Evolutionary conservation across 2,888 invertebrate species (phyloP), one percentile per base, ranked within the genome.

Genomic region (Drosophila meridionalis): DNA sequence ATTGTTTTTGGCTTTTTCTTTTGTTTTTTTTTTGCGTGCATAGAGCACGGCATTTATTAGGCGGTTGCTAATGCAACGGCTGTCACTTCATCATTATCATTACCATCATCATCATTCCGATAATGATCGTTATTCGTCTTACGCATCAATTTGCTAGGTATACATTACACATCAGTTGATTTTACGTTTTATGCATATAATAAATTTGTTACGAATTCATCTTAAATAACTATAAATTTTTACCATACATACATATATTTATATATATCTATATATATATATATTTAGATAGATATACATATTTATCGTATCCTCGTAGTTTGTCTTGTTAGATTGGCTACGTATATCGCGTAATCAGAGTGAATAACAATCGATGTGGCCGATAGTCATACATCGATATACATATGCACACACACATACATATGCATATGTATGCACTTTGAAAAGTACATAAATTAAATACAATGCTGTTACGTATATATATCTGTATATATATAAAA

Each of bases 121-220:
- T 62, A 28, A 59, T 55, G 48, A 66, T 76, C 59, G 52, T 77
- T 63, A 60, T 56, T 73, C 64, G 58, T 73, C 73, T 76, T 76
- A 76, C 61, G 78, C 69, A 73, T 76, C 62, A 68, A 72, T 81
- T 70, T 62, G 76, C 85, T 85, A 83, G 85, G 82, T 84, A 80
- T 85, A 85, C 83, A 85, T 78, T 77, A 78, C 76, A 78, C 76
- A 87, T 84, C 76, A 84, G 85, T 87, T 84, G 67, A 78, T 62
- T 87, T 87, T 82, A 86, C 77, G 69, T 66, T 52, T 68, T 34
- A 78, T 74, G 60, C 56, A 60, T 74, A 74, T 69, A 73, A 73
- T 78, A 86, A 80, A 66, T 77, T 77, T 84, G 63, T 82, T 82
- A 73, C 85, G 82, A 78, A 77, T 71, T 78, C 68, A 76, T 32